A percentile compares a stretch with the other conserved stretches of the same genome.
Conservation (phyloP, 2,113 vertebrate genomes). For the Dipodomys ordii region DNA sequence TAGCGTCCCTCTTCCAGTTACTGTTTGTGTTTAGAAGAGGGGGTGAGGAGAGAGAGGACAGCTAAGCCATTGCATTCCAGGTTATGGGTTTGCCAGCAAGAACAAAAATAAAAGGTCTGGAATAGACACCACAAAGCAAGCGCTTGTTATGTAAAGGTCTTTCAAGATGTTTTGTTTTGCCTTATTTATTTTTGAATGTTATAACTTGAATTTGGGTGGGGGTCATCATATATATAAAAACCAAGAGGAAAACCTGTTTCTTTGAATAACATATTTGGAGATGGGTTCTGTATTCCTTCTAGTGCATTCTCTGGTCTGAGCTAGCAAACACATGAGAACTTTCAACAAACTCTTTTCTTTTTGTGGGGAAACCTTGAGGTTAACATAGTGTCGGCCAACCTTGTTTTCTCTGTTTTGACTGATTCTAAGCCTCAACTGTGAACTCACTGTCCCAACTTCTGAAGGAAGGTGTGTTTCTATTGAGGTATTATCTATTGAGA, state of each 20-base stretch:
- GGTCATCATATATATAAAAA: not conserved
- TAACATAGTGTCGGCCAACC: not conserved
- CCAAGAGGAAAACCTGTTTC: not conserved
- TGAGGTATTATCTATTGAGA: not conserved
- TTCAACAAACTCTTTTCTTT: not conserved
- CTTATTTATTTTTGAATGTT: not conserved
- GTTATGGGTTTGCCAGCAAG: not conserved
- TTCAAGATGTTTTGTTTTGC: not conserved
- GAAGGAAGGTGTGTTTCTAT: not conserved
- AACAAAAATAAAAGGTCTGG: not conserved
- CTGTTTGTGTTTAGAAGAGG: not conserved
- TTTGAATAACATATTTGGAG: not conserved
- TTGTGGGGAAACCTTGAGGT: not conserved
- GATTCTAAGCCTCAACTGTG: not conserved
- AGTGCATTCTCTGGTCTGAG: not conserved
- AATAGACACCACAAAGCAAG: not conserved
- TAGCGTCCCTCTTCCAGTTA: not conserved
- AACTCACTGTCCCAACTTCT: not conserved
- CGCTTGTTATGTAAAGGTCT: not conserved
- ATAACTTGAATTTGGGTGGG: no score
- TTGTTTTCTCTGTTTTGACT: not conserved
- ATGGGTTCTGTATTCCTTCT: not conserved
- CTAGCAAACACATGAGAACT: not conserved
- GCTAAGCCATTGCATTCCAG: not conserved
- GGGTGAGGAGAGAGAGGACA: not conserved